A percentile compares a stretch with the other conserved stretches of the same genome.
phyloP scores from a whole-genome alignment of 2,888 invertebrate species.

The Camptogramma bilineatum region DNA sequence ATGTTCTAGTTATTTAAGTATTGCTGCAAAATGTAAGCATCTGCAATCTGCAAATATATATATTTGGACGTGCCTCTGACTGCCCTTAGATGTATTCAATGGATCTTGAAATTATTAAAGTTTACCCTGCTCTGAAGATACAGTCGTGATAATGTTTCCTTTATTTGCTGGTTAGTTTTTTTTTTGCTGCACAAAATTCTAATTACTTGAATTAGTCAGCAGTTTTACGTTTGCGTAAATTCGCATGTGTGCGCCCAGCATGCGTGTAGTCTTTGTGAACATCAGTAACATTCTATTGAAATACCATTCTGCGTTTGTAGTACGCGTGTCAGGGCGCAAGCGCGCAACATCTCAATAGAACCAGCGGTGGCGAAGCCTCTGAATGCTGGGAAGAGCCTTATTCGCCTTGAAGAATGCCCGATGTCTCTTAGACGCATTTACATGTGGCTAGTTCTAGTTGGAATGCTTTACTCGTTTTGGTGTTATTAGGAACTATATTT shows the following conservation, averaged over 20 bases:
- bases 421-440: constrained; percentile 60
- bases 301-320: constrained; percentile 53
- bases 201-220: neutral
- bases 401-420: constrained; percentile 64
- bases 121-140: too few species aligned
- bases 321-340: constrained; percentile 65
- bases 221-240: neutral
- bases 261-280: constrained; percentile 49
- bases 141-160: too few species aligned
- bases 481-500: constrained; percentile 39
- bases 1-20: too few species aligned
- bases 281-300: constrained; percentile 72
- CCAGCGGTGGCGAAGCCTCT: constrained; percentile 39
- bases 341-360: constrained; percentile 77
- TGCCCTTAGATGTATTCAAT: too few species aligned
- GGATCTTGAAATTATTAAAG: too few species aligned
- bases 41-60: too few species aligned
- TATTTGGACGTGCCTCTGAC: too few species aligned
- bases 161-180: too few species aligned
- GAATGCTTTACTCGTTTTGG: constrained; percentile 39
- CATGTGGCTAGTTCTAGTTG: constrained; percentile 43
- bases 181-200: neutral
- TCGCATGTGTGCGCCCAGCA: constrained; percentile 22
- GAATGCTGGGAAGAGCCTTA: constrained; percentile 66
- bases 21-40: too few species aligned